Evolutionary conservation across 2,113 vertebrate genomes (phyloP), one percentile per base, ranked within the genome.

Genomic region (Emydura subglobosa): DNA sequence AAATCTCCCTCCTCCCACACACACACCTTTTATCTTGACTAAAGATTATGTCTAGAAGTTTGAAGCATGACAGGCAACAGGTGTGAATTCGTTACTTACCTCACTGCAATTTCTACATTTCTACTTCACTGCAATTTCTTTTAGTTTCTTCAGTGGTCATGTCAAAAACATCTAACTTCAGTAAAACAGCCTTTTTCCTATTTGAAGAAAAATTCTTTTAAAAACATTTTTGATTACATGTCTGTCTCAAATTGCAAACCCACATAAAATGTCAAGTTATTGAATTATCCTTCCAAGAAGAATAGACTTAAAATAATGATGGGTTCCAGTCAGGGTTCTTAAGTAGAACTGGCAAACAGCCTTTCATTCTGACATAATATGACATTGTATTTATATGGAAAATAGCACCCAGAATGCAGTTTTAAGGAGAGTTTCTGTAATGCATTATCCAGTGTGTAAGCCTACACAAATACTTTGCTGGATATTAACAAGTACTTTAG

Each of bases 41-140:
- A 88, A 95, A 93, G 82, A 59, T 96, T 93, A 47, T 81, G 82
- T 95, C 86, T 93, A 85, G 83, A 89, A 80, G 22, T 80, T 93
- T 93, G 89, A 97, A 97, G 61, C 76, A 88, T 81, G 85, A 93
- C 84, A 88, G 68, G 89, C 96, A 97, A 87, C 82, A 97, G 92
- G 79, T 97, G 83, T 83, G 82, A 90, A 55, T 90, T 87, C 94
- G 86, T 95, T 80, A 80, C 91, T 96, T 94, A 86, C 93, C 55
- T 96, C 54, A 47, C 47, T 91, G 79, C 47, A 47, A 47, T 47
- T 47, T 47, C 47, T 47, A 47, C 47, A 47, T 47, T 47, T 47
- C 47, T 47, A 47, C 47, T 47, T 47, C 47, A 47, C 47, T 86
- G 22, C 50, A 82, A 31, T 68, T 92, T 2, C 12, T 51, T 92